Base-by-base conservation (phyloP, 2,113 vertebrate species). In the Diadophis punctatus region DNA sequence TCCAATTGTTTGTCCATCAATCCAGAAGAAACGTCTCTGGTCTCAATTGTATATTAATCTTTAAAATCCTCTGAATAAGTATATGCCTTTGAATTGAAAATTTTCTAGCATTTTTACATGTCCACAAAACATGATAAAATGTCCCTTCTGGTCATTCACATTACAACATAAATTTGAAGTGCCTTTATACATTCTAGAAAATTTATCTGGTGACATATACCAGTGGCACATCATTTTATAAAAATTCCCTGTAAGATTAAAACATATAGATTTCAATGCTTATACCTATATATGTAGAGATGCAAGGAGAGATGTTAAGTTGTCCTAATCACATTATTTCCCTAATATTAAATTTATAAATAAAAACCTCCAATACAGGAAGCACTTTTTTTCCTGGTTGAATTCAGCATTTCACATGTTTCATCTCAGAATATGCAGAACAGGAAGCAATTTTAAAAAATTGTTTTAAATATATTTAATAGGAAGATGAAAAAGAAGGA, bases 381-480 rank as follows among this genome's bases (percentile, higher is more conserved):
- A 48, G 16, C 0, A 43, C 1, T 52, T 94, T 9, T 93, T 94
- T 91, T 92, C 93, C 90, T 58, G 91, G 91, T 46, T 91, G 95
- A 93, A 95, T 91, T 95, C 94, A 95, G 93, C 34, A 93, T 94
- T 95, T 92, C 87, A 91, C 94, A 93, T 27, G 68, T 8, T 87
- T 91, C 48, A 87, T 94, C 91, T 88, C 46, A 34, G 43, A 63
- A 92, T 68, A 43, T 34, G 60, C 16, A 93, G 93, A 92, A 88
- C 92, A 91, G 56, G 20, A 63, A 49, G 20, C 63, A 68, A n/a
- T n/a, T 68, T 63, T 7, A 16, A 68, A 58, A 68, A n/a, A n/a
- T 68, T 68, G 34, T 87, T 22, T 80, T 80, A 80, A 80, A 80
- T 80, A 80, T 39, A 39, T 63, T 39, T 80, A 80, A 39, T 39